These are phyloP conservation scores for Alligator mississippiensis DNA, from an alignment of 2,113 vertebrate genomes.

Conservation along the genomic window DNA sequence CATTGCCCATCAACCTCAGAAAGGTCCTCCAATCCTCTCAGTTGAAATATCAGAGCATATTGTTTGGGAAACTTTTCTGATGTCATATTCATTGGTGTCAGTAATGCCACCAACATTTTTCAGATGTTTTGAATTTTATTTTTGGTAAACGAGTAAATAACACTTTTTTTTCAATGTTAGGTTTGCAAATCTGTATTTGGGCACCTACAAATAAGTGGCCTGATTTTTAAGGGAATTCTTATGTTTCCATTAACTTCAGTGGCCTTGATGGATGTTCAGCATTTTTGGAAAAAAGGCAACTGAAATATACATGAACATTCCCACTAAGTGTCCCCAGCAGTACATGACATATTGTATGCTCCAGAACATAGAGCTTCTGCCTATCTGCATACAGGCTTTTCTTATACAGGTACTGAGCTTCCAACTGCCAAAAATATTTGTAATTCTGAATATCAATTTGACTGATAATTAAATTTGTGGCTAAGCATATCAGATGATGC, in stretches of 20 bases:
- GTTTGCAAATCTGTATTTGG: not conserved
- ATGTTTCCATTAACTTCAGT: not conserved
- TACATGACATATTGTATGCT: not conserved
- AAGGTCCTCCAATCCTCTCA: not conserved
- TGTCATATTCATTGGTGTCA: not conserved
- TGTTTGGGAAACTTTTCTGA: not conserved
- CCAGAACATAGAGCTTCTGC: not conserved
- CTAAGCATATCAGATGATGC: not conserved
- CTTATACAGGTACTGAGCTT: constrained; percentile 1
- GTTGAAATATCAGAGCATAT: not conserved
- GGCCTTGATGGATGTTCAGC: not conserved
- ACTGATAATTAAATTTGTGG: not conserved
- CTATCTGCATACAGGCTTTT: not conserved
- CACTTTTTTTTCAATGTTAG: not conserved
- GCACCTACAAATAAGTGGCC: not conserved
- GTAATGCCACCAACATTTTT: not conserved
- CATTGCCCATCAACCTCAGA: not conserved
- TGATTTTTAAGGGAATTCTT: not conserved
- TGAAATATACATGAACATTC: not conserved
- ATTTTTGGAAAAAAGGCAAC: not conserved
- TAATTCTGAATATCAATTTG: not conserved
- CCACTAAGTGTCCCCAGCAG: constrained; percentile 12
- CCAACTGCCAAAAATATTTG: not conserved
- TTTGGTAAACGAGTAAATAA: constrained; percentile 5
- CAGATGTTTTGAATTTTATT: not conserved